Percentiles rank a stretch among this genome's conserved stretches.
phyloP scores from a whole-genome alignment of 2,797 vertebrate species.

The Galagoides demidoff region DNA sequence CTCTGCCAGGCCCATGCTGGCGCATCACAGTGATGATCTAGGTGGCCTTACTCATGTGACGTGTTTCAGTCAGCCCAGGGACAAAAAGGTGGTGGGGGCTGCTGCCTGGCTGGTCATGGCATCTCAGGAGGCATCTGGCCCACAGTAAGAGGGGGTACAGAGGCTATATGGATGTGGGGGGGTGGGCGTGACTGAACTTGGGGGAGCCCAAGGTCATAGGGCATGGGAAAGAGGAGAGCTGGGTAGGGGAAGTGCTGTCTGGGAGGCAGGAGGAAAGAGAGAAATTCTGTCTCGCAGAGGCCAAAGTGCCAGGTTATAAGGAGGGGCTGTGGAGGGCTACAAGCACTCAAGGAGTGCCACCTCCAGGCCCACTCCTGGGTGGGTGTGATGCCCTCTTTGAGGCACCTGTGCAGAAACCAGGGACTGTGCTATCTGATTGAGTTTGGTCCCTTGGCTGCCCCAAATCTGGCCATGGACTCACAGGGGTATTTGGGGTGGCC shows the following conservation, averaged over 20 bases:
- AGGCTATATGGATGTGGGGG: background rate
- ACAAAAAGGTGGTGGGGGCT: background rate
- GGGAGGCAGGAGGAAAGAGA: background rate
- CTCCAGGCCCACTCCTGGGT: background rate
- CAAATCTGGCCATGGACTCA: background rate
- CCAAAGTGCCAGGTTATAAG: background rate
- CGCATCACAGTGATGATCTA: background rate
- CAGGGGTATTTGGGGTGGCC: background rate
- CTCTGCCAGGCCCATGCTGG: background rate
- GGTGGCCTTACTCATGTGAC: background rate
- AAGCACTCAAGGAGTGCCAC: no score
- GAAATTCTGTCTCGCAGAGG: fast-evolving
- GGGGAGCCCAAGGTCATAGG: background rate
- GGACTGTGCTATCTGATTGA: background rate
- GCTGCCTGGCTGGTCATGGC: background rate
- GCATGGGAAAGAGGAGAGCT: background rate
- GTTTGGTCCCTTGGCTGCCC: background rate
- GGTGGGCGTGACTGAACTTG: background rate
- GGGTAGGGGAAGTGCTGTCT: background rate
- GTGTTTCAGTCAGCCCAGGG: fast-evolving
- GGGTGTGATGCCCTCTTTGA: background rate
- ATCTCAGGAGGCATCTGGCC: background rate
- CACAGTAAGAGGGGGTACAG: background rate
- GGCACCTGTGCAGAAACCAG: background rate
- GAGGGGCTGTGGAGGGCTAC: background rate